These are phyloP conservation scores for Ctenopoma kingsleyae DNA, from an alignment of 2,797 vertebrate genomes.

Conservation along the genomic window DNA sequence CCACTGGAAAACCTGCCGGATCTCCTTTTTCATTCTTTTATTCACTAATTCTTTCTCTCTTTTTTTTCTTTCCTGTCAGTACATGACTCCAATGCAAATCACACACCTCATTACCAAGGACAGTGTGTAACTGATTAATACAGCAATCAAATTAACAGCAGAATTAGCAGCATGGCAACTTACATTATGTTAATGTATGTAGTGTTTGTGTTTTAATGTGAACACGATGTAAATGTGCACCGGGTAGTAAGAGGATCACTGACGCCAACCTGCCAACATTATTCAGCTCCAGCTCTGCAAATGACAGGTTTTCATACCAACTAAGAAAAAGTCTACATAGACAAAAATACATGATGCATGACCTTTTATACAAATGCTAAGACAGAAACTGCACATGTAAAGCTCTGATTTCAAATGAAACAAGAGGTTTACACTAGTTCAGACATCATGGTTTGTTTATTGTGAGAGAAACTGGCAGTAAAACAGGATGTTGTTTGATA, in stretches of 20 bases:
- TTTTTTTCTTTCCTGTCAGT: background rate
- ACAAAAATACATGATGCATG: background rate
- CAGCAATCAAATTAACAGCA: slow-evolving; percentile 7
- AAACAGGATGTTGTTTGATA: slow-evolving; percentile 17
- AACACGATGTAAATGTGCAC: background rate
- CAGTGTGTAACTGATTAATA: slow-evolving; percentile 24
- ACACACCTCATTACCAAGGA: slow-evolving; percentile 38
- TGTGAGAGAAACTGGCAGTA: background rate
- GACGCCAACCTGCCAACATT: background rate
- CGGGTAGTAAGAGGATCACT: background rate
- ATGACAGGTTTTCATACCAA: background rate
- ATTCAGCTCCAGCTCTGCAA: background rate
- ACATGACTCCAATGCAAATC: slow-evolving; percentile 1
- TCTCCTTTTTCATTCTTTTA: slow-evolving; percentile 44
- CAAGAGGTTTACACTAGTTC: no score
- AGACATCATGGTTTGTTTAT: slow-evolving; percentile 4
- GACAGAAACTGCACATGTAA: background rate
- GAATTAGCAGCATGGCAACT: background rate
- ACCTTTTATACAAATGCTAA: background rate
- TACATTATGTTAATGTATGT: background rate
- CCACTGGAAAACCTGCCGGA: slow-evolving; percentile 40
- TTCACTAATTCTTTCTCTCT: slow-evolving; percentile 15
- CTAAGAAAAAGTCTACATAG: background rate
- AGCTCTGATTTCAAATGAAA: slow-evolving; percentile 18
- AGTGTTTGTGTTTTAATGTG: background rate